Conservation (phyloP, 2,888 invertebrate species). For the Eupithecia pulchellata region DNA sequence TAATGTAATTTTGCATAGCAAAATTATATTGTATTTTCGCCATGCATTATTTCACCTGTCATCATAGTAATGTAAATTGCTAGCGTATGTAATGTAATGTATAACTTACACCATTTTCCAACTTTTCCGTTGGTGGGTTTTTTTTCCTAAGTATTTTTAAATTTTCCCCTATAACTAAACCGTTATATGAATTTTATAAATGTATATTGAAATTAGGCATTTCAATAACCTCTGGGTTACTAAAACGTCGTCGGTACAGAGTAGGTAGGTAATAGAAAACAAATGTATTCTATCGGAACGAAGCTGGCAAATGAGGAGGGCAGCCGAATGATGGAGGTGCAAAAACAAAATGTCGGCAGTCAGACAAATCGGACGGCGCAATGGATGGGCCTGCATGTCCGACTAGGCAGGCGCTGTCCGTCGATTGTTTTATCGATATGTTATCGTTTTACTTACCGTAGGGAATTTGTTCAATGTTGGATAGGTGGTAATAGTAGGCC, state of each 20-base stretch:
- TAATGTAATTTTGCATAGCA: too few relatives aligned
- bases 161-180: too few relatives aligned
- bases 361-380: constrained; percentile 51
- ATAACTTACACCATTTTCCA: too few relatives aligned
- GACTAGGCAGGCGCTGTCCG: constrained; percentile 30
- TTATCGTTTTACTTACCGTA: background rate
- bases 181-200: too few relatives aligned
- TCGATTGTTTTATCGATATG: background rate
- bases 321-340: constrained; percentile 56
- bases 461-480: background rate
- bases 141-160: too few relatives aligned
- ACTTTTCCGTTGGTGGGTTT: too few relatives aligned
- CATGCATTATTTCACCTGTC: too few relatives aligned
- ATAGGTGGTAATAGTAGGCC: background rate
- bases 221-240: too few relatives aligned
- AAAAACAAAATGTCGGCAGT: constrained; percentile 53
- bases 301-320: constrained; percentile 41
- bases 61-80: too few relatives aligned
- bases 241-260: background rate
- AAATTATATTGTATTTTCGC: too few relatives aligned
- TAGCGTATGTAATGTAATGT: too few relatives aligned
- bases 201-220: too few relatives aligned
- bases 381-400: constrained; percentile 51
- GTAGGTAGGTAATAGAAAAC: background rate
- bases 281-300: constrained; percentile 28